Evolutionary conservation across 2,888 invertebrate species (phyloP).

Genomic region (Clostera curtula): DNA sequence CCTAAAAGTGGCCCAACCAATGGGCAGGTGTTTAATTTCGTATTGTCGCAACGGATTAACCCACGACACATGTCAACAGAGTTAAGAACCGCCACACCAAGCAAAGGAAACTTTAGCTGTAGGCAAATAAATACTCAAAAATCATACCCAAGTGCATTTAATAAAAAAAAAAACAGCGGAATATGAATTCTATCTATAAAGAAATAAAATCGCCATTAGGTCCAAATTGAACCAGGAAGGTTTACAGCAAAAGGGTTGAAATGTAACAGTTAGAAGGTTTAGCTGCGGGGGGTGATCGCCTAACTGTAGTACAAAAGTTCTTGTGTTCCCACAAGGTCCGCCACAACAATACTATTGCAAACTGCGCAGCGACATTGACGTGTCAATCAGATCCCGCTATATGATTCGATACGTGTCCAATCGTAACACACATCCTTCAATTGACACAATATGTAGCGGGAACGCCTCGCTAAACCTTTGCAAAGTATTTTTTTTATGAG

Average conservation of each 20-base stretch:
- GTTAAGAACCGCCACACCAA: no score
- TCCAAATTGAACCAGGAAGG: neutral
- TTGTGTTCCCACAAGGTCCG: slow-evolving; percentile 7
- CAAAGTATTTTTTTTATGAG: no score
- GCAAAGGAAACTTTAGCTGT: no score
- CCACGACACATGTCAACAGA: no score
- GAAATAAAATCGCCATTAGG: no score
- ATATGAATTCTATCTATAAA: no score
- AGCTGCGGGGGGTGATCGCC: slow-evolving; percentile 36
- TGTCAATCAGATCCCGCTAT: slow-evolving; percentile 28
- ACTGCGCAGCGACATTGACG: slow-evolving; percentile 19
- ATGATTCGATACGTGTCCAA: slow-evolving; percentile 34
- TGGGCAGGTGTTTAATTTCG: slow-evolving; percentile 27
- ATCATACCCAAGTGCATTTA: no score
- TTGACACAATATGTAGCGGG: slow-evolving; percentile 49
- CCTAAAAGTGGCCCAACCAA: slow-evolving; percentile 12
- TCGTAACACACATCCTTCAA: slow-evolving; percentile 41
- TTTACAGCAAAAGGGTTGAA: slow-evolving; percentile 14
- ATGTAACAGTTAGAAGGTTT: slow-evolving; percentile 32
- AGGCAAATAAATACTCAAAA: no score
- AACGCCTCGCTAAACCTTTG: no score
- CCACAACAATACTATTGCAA: slow-evolving; percentile 10
- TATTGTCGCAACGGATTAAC: slow-evolving; percentile 26
- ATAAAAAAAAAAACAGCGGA: no score
- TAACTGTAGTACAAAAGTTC: no score